Percentiles rank a stretch among this genome's conserved stretches.
phyloP scores from a whole-genome alignment of 1,140 invertebrate genomes.

The Daktulosphaira vitifoliae region DNA sequence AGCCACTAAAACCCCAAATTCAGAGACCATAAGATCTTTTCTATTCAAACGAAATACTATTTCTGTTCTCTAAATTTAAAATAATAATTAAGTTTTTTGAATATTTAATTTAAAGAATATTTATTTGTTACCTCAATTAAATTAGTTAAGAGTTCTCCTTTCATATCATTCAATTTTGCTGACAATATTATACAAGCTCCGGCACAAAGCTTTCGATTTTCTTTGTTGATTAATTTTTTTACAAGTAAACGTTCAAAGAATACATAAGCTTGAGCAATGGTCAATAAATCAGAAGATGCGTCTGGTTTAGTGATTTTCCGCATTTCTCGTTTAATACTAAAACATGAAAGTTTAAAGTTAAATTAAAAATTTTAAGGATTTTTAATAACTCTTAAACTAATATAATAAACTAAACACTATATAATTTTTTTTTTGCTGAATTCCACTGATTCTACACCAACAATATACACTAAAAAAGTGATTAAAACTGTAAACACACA shows the following conservation, averaged over 20 bases:
- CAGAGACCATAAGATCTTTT: conserved; percentile 80
- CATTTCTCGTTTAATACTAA: conserved; percentile 90
- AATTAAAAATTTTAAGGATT: too few relatives aligned
- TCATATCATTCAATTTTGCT: conserved; percentile 94
- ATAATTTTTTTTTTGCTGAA: too few relatives aligned
- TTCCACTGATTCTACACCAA: too few relatives aligned
- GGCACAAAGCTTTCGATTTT: conserved; percentile 89
- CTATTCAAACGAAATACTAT: conserved; percentile 80
- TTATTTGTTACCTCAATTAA: conserved; percentile 66
- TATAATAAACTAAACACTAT: too few relatives aligned
- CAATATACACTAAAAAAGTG: too few relatives aligned
- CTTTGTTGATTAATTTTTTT: conserved; percentile 85
- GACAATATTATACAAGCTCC: conserved; percentile 87
- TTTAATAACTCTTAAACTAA: too few relatives aligned
- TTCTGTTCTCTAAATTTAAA: conserved; percentile 67
- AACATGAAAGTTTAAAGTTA: conserved; percentile 37
- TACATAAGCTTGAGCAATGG: conserved; percentile 91
- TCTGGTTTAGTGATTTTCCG: conserved; percentile 83
- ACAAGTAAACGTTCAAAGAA: conserved; percentile 96
- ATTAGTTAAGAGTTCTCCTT: conserved; percentile 73
- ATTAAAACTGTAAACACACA: too few relatives aligned
- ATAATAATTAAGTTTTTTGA: neutral
- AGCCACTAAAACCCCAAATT: conserved; percentile 90
- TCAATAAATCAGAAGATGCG: conserved; percentile 72
- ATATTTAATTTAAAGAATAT: neutral